Base-by-base conservation (phyloP, 2,113 vertebrate genomes). In the Pelecanus crispus region DNA sequence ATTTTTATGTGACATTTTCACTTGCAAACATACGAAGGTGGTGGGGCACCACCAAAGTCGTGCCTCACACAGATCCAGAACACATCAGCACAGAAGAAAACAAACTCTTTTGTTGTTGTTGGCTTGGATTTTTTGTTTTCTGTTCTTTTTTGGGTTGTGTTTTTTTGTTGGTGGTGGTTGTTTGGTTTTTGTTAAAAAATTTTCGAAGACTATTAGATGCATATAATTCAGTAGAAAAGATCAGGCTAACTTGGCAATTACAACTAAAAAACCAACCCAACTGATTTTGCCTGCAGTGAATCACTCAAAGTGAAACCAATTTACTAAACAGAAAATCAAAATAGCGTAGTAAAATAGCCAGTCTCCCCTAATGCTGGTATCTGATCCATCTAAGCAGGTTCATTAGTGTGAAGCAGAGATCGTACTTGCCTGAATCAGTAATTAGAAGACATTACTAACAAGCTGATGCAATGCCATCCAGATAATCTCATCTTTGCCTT, bases 391-490 rank as follows among this genome's bases (percentile, higher is more conserved):
- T 82, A 71, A 79, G 73, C 25, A 67, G 42, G 63, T 83, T 82
- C 32, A 62, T 90, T 86, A 95, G 67, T 34, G 59, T 2, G 29
- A 92, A 88, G 40, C 3, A 85, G 42, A 85, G 59, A 94, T 78
- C 65, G 61, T n/a, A 86, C 52, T 78, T 80, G 72, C 40, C 78
- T 45, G 52, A 88, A 95, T 90, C 32, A 80, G 67, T 85, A 83
- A 95, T 95, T 90, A 17, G 31, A 94, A 94, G 65, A 81, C 44
- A 78, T 92, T 75, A 80, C 53, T 59, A 95, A 80, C 52, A 95
- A 81, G 85, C 4, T 79, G 77, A 91, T 85, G 83, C 79, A 91
- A 83, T 36, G 24, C 21, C 58, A 81, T 77, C 13, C 59, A 84
- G 62, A 82, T 84, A 92, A 95, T 74, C 52, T 93, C 56, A 79